Percentiles rank a stretch among this genome's conserved stretches.
Evolutionary conservation across 92 coral and sea anemone genomes (phyloP).

Genomic region (Pocillopora meandrina): DNA sequence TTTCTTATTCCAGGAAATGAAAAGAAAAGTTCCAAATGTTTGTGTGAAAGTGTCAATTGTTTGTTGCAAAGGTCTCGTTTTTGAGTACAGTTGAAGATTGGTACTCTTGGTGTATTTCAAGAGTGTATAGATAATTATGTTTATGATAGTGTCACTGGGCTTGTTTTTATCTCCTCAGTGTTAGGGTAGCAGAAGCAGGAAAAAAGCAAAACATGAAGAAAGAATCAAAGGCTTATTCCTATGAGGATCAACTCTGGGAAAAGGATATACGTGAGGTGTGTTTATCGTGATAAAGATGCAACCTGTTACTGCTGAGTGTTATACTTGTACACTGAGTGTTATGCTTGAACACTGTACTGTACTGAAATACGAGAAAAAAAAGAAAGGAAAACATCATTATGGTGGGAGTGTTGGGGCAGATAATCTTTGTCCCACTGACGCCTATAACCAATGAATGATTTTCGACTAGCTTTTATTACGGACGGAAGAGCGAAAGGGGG

Average conservation of each 20-base stretch:
- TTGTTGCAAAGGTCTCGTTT: too few relatives aligned
- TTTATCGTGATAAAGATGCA: background rate
- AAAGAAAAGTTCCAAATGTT: background rate
- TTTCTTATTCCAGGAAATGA: background rate
- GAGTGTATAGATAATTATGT: background rate
- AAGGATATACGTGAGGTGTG: conserved; percentile 82
- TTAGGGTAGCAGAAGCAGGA: conserved; percentile 58
- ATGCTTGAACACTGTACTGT: too few relatives aligned
- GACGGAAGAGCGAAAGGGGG: too few relatives aligned
- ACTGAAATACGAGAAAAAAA: too few relatives aligned
- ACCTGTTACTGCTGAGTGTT: background rate
- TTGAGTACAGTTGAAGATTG: too few relatives aligned
- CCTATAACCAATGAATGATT: too few relatives aligned
- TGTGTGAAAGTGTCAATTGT: too few relatives aligned
- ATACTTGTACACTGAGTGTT: background rate
- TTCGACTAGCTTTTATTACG: too few relatives aligned
- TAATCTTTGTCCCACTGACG: too few relatives aligned
- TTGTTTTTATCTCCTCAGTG: conserved; percentile 39
- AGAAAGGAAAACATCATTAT: too few relatives aligned
- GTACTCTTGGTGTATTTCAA: background rate
- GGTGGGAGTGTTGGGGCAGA: too few relatives aligned
- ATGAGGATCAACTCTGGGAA: conserved; percentile 92
- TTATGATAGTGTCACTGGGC: background rate
- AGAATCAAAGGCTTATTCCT: conserved; percentile 93
- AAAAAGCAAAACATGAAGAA: conserved; percentile 81